These are phyloP conservation scores for Drosophila demipolita DNA, from an alignment of 2,888 invertebrate genomes.

Conservation along the genomic window DNA sequence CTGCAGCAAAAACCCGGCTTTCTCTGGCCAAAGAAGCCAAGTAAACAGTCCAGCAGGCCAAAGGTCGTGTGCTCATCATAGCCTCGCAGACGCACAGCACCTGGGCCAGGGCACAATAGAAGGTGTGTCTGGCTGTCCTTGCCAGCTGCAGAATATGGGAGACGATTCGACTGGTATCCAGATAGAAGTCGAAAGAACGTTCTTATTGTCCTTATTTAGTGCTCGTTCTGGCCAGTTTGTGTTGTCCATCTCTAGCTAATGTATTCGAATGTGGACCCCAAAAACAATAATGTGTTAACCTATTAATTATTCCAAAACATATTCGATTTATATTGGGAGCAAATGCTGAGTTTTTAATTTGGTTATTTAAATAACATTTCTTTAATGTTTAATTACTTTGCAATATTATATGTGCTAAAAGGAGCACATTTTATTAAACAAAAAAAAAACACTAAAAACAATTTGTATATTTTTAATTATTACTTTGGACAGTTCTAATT, in stretches of 20 bases:
- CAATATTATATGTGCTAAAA: neutral
- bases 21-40: constrained; percentile 27
- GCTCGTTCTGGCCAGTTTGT: neutral
- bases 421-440: neutral
- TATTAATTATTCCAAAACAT: neutral
- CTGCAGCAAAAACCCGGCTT: constrained; percentile 16
- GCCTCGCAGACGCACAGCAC: constrained; percentile 31
- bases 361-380: neutral
- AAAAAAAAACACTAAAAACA: neutral
- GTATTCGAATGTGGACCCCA: neutral
- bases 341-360: neutral
- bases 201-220: neutral
- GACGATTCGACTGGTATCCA: rapidly evolving
- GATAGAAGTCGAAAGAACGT: neutral
- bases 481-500: neutral
- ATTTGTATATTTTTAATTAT: neutral
- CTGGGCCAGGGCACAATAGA: constrained; percentile 26
- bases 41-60: constrained; percentile 22
- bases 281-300: neutral
- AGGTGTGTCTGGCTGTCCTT: constrained; percentile 35
- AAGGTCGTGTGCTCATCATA: constrained; percentile 24
- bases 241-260: neutral
- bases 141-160: constrained; percentile 9
- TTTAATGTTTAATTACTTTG: neutral
- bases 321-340: constrained; percentile 3